Percentiles rank a stretch among this genome's conserved stretches.
These are phyloP conservation scores for Mus musculus DNA, from an alignment of 2,113 vertebrate species.

Conservation along the genomic window DNA sequence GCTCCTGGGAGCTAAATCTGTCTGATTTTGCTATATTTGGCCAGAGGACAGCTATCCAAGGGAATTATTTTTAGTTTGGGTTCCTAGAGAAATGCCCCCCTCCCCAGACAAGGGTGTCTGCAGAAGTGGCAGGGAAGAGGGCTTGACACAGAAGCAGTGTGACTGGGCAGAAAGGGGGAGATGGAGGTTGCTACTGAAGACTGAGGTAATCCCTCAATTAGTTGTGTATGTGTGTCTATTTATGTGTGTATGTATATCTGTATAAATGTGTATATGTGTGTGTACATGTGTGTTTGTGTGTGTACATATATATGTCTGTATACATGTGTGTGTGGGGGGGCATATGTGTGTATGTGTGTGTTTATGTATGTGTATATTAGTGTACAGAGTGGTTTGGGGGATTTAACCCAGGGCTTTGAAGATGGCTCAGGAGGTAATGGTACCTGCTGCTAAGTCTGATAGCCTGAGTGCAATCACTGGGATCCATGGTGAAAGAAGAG, in stretches of 20 bases:
- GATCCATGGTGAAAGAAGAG: background rate
- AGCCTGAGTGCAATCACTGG: background rate
- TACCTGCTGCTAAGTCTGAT: background rate
- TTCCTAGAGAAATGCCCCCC: background rate
- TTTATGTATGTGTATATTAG: background rate
- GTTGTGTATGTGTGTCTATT: background rate
- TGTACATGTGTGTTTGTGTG: accelerated
- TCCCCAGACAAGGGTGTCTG: background rate
- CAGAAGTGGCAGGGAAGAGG: background rate
- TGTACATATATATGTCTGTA: background rate
- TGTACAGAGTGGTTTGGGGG: too few species aligned
- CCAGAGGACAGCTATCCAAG: background rate
- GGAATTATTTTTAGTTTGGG: background rate
- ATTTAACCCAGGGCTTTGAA: background rate
- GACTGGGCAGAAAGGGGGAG: background rate
- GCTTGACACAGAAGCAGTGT: background rate
- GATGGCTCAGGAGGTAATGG: background rate
- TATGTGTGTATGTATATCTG: background rate
- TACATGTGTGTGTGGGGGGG: background rate
- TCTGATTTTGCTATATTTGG: background rate
- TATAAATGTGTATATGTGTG: background rate
- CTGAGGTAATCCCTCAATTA: background rate
- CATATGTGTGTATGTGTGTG: too few species aligned
- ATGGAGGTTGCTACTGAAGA: background rate
- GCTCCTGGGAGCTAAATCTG: background rate